Evolutionary conservation across 2,888 invertebrate genomes (phyloP).

Genomic region (Heterodera filipjevi): DNA sequence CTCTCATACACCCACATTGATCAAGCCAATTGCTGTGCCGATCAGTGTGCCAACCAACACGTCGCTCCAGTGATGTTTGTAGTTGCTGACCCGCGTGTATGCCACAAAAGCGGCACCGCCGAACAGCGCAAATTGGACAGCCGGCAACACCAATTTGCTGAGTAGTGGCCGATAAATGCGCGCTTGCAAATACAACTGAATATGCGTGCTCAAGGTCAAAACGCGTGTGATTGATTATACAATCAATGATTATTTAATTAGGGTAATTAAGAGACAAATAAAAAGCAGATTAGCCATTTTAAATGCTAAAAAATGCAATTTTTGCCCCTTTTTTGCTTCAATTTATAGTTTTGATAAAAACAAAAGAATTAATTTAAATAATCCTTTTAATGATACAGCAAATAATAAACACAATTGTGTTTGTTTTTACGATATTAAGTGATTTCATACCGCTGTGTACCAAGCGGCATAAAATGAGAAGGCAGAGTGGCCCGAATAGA

Average conservation of each 20-base stretch:
- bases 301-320: no score
- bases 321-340: no score
- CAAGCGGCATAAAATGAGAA: constrained; percentile 65
- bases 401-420: no score
- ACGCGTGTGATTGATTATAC: neutral
- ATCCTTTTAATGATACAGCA: no score
- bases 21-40: constrained; percentile 67
- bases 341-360: no score
- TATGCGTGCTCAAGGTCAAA: neutral
- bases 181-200: constrained; percentile 79
- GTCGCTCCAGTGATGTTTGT: constrained; percentile 92
- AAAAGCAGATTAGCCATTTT: no score
- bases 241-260: neutral
- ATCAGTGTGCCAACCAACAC: constrained; percentile 79
- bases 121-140: constrained; percentile 76
- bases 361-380: no score
- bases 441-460: constrained; percentile 61
- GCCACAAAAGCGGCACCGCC: constrained; percentile 52
- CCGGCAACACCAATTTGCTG: constrained; percentile 77
- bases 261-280: no score
- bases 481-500: constrained; percentile 65
- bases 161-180: constrained; percentile 81
- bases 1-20: constrained; percentile 43
- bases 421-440: no score
- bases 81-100: constrained; percentile 55